Percentiles rank a stretch among this genome's conserved stretches.
Evolutionary conservation across 2,797 vertebrate genomes (phyloP).

Genomic region (Cossypha niveicapilla): DNA sequence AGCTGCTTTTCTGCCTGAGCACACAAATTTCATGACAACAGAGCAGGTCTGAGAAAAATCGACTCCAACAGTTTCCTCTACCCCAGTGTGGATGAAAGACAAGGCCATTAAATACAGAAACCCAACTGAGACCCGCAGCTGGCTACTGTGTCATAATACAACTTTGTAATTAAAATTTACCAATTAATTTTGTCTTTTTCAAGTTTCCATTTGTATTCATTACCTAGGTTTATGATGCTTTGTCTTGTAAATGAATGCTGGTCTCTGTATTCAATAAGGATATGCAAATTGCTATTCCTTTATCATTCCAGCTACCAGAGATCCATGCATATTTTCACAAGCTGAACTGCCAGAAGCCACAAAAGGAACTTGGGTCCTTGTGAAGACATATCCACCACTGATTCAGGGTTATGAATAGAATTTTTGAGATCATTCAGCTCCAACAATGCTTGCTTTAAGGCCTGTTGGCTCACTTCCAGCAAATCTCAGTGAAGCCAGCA

Average conservation of each 20-base stretch:
- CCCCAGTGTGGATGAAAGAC: neutral
- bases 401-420: neutral
- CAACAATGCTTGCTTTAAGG: constrained; percentile 4
- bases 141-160: neutral
- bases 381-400: constrained; percentile 20
- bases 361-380: constrained; percentile 14
- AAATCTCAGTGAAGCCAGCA: neutral
- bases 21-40: neutral
- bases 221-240: constrained; percentile 24
- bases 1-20: neutral
- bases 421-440: neutral
- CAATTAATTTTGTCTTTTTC: constrained; percentile 25
- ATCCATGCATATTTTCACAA: constrained; percentile 26
- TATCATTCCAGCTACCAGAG: constrained; percentile 31
- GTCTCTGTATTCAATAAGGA: constrained; percentile 40
- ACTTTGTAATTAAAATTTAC: constrained; percentile 60
- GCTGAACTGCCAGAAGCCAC: constrained; percentile 12
- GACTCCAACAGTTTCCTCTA: neutral
- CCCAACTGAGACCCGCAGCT: neutral
- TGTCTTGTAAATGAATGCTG: constrained; percentile 48
- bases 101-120: constrained; percentile 14
- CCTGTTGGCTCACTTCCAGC: neutral
- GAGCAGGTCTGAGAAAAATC: neutral
- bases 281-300: constrained; percentile 51
- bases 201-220: constrained; percentile 58